Base-by-base conservation (phyloP, 2,888 invertebrate species). In the Dicyrtomina minuta region DNA sequence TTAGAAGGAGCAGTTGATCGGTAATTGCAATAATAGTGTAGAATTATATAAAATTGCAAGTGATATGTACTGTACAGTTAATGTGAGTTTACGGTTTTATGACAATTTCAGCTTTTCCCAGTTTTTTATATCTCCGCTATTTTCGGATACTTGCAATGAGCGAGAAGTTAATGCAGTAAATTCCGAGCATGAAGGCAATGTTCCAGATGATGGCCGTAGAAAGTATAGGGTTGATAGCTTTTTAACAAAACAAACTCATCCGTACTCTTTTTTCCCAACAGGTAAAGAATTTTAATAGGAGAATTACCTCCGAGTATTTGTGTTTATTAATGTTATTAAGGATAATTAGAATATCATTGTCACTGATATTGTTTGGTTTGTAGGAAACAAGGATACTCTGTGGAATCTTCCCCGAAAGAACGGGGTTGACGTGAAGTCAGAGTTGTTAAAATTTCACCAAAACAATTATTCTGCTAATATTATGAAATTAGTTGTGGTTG, bases 161-260 rank as follows among this genome's bases (percentile, higher is more conserved):
- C 85, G 96, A 13, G 98, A 99, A 84, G 59, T 59, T 13, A 93
- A 92, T 81, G 97, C 98, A 0, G 96, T 98, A 8, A 87, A 98
- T 83, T 95, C 93, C 0, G 98, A 99, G 80, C 93, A 97, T 81
- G 92, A 93, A 80, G 96, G 96, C 83, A 97, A 98, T 84, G 82
- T 93, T 4, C 87, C 89, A 2, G 91, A 88, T 72, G 98, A 99
- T 83, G 84, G 86, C 0, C 96, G 96, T 95, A 84, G 97, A n/a
- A 83, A 93, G 66, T 88, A 91, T 81, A 96, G 96, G 83, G 84
- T 98, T 10, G 92, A 95, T 79, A 91, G 92, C 80, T 88, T 90
- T 76, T 87, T 91, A 0, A 88, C 92, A 0, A 86, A 89, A 77
- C 85, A 88, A 0, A 83, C 84, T 4, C 97, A 98, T 84, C 89